Base-by-base conservation (phyloP, 1,140 invertebrate genomes). In the Zaprionus capensis region DNA sequence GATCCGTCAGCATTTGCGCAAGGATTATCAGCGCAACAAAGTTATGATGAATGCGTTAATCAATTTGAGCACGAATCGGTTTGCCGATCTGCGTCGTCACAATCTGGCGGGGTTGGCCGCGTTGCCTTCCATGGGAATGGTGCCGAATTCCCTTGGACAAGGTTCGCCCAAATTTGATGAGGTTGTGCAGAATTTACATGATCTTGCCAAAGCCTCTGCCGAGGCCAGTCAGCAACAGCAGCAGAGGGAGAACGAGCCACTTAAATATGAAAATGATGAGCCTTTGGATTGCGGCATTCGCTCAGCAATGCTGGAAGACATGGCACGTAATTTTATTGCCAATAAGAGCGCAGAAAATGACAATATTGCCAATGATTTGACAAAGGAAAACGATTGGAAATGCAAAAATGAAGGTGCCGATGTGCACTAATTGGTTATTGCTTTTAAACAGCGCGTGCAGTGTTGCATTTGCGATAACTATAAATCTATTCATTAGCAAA, bases 21-120 rank as follows among this genome's bases (percentile, higher is more conserved):
- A 93, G 76, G 92, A 93, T 36, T 93, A 93, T 73, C 92, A 93
- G 57, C 82, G 91, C 7, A 92, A 93, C 67, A 92, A 93, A 79
- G 90, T 91, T n/a, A 91, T 92, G 86, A 92, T 92, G 91, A 92
- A 92, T 67, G 91, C 91, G 0, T 26, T 92, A 15, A 85, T 92
- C 28, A 92, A 92, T 69, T 61, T 92, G 34, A 92, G 83, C 38
- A 80, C 85, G 2, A 85, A 78, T 41, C 79, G 77, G 0, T 55
- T 81, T 26, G 71, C 74, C 36, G 76, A 82, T 57, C 3, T 86
- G 46, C 73, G 81, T 5, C 91, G 77, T 4, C 81, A 92, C 20
- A 83, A 80, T 58, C 69, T 85, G 15, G 69, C 57, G 2, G 71
- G 75, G 0, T 15, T 82, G 20, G 38, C 57, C 2, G 55, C 36